Base-by-base conservation (phyloP, 2,797 vertebrate species). In the Aplochiton taeniatus region DNA sequence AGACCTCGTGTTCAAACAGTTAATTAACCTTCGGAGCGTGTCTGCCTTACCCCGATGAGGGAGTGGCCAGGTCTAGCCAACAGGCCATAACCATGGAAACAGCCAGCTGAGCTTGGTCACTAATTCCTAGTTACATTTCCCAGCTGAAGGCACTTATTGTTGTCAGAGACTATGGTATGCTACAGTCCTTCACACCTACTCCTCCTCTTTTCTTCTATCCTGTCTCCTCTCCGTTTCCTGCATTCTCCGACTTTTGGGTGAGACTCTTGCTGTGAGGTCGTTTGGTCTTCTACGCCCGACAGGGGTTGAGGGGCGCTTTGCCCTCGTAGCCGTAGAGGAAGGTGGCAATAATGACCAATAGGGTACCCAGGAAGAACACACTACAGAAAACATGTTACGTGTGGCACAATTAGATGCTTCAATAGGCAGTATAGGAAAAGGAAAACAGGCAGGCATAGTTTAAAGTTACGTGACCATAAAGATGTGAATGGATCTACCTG, bases 301-400 rank as follows among this genome's bases (percentile, higher is more conserved):
- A 95, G 74, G 93, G 92, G 83, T 94, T 97, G 83, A 93, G 87
- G 72, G 92, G 61, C 8, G 93, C 86, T 85, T 96, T 98, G 80
- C 91, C 91, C 85, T 97, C 95, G 43, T 98, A 98, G 71, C 98
- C 95, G 0, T 99, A 99, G 44, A 99, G 91, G 83, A 99, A 99
- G 70, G 98, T 99, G 61, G 98, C 98, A 61, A 80, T 73, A 71
- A 99, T 99, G 84, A 99, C 98, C 81, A 98, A 88, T 78, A 97
- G 0, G 65, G 97, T 91, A 79, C 98, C 98, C 12, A 98, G 68
- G 87, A 98, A 98, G 87, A 99, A 99, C 49, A 99, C 90, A 48
- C 98, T 99, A 77, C 65, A 85, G 20, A 72, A 9, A 68, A 90
- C 0, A 85, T 46, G 54, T 66, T 52, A 82, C n/a, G 42, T 43